Evolutionary conservation across 1,140 invertebrate species (phyloP).

Genomic region (Melipona quadrifasciata): DNA sequence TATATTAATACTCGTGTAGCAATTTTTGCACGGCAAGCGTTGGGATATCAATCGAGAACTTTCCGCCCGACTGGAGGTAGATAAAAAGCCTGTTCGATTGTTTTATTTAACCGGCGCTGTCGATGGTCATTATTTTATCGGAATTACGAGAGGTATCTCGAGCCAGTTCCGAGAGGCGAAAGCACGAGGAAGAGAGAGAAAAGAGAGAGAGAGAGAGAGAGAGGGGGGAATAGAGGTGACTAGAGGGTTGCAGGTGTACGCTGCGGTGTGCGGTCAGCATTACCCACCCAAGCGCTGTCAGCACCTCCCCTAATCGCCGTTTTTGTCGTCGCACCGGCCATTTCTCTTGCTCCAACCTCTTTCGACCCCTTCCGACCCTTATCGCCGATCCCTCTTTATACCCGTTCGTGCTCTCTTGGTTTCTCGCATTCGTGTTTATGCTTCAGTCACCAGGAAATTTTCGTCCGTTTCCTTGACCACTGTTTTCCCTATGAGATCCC

Average conservation of each 20-base stretch:
- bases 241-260: constrained; percentile 61
- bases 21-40: background rate
- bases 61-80: background rate
- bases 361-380: constrained; percentile 38
- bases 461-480: constrained; percentile 30
- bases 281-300: constrained; percentile 67
- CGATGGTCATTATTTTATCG: constrained; percentile 66
- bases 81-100: constrained; percentile 51
- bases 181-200: background rate
- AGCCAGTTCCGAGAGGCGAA: constrained; percentile 2
- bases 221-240: background rate
- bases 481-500: constrained; percentile 1
- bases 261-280: constrained; percentile 68
- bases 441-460: constrained; percentile 32
- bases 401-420: background rate
- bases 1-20: background rate
- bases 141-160: constrained; percentile 53
- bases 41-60: constrained; percentile 34
- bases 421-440: constrained; percentile 54
- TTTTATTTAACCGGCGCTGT: constrained; percentile 57
- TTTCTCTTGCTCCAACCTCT: constrained; percentile 60
- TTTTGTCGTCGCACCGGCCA: constrained; percentile 65
- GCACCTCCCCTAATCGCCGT: constrained; percentile 71
- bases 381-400: background rate
- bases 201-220: too few relatives aligned